Evolutionary conservation across 2,888 invertebrate species (phyloP).

Genomic region (Tromatobia lineatoria): DNA sequence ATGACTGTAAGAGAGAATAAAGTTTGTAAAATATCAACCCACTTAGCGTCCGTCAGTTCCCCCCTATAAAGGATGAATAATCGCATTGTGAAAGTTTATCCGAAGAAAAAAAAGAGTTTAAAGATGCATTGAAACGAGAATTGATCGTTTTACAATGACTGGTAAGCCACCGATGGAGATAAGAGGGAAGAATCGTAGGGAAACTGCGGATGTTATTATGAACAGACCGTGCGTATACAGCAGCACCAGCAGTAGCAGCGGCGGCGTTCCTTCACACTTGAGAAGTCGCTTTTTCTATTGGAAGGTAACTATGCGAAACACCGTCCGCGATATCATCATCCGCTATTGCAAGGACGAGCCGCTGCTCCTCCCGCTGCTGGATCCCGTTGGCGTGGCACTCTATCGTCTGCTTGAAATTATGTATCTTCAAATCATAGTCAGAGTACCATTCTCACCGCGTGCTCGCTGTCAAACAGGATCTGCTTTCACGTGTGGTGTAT

Average conservation of each 20-base stretch:
- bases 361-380: conserved; percentile 14
- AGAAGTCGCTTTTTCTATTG: conserved; percentile 71
- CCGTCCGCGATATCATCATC: conserved; percentile 72
- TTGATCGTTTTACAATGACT: conserved; percentile 60
- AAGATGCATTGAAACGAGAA: conserved; percentile 42
- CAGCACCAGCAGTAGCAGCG: background rate
- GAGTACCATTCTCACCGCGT: conserved; percentile 51
- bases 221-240: conserved; percentile 64
- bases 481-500: conserved; percentile 59
- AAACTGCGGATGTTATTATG: conserved; percentile 72
- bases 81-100: conserved; percentile 60
- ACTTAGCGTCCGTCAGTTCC: background rate
- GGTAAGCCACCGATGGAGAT: conserved; percentile 58
- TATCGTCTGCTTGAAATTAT: conserved; percentile 54
- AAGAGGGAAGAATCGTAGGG: conserved; percentile 61
- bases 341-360: conserved; percentile 72
- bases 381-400: conserved; percentile 28
- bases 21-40: conserved; percentile 22
- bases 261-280: conserved; percentile 68
- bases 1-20: conserved; percentile 18
- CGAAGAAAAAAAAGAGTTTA: conserved; percentile 13
- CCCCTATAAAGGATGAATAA: conserved; percentile 8
- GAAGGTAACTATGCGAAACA: conserved; percentile 72
- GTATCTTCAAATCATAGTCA: conserved; percentile 59
- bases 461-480: conserved; percentile 61